Evolutionary conservation across 2,888 invertebrate species (phyloP).

Genomic region (Catocala nupta): DNA sequence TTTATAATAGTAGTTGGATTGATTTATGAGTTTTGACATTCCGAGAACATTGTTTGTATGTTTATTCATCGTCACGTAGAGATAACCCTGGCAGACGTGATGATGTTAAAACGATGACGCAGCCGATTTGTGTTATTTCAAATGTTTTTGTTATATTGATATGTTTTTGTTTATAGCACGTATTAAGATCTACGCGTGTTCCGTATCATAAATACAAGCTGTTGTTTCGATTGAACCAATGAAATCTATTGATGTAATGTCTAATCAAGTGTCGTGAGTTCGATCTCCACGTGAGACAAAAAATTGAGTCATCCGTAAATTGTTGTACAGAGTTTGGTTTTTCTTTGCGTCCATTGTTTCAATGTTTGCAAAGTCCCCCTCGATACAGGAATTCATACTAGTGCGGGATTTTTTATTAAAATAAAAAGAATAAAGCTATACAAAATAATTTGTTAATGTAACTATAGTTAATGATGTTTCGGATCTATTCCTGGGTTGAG

Average conservation of each 20-base stretch:
- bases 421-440: too few relatives aligned
- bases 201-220: not conserved
- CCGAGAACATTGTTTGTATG: slow-evolving; percentile 39
- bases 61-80: slow-evolving; percentile 44
- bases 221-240: not conserved
- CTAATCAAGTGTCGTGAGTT: not conserved
- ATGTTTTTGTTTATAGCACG: slow-evolving; percentile 50
- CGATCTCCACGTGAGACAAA: too few relatives aligned
- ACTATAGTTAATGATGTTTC: too few relatives aligned
- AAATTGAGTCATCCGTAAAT: too few relatives aligned
- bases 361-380: too few relatives aligned
- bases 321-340: too few relatives aligned
- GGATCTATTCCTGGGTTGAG: too few relatives aligned
- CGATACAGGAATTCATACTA: too few relatives aligned
- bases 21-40: slow-evolving; percentile 24
- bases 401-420: too few relatives aligned
- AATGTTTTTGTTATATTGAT: slow-evolving; percentile 14
- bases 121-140: slow-evolving; percentile 41
- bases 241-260: not conserved
- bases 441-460: too few relatives aligned
- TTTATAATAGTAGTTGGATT: not conserved
- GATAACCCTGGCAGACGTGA: slow-evolving; percentile 43
- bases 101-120: slow-evolving; percentile 22
- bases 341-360: too few relatives aligned
- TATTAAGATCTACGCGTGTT: slow-evolving; percentile 39